A percentile compares a stretch with the other conserved stretches of the same genome.
Evolutionary conservation across 2,888 invertebrate species (phyloP).

Genomic region (Cacoxenus indagator): DNA sequence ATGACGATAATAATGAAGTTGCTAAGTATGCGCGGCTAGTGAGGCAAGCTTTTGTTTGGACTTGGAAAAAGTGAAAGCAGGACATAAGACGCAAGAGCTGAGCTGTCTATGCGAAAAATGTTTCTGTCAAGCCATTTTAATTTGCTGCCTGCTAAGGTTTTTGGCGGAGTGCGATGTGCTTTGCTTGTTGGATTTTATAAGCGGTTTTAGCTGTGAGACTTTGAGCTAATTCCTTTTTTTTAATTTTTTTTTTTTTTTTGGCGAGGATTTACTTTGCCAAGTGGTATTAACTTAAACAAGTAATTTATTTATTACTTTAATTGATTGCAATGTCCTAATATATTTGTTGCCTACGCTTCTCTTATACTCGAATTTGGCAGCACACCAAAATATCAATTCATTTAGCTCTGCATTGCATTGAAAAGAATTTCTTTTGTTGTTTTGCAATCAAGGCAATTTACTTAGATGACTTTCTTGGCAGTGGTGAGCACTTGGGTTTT

Average conservation of each 20-base stretch:
- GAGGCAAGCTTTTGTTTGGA: too few species aligned
- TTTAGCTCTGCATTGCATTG: slow-evolving; percentile 4
- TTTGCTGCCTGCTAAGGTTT: slow-evolving; percentile 3
- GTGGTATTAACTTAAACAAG: background rate
- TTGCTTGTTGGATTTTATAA: background rate
- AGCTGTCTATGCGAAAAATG: background rate
- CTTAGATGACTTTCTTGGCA: slow-evolving; percentile 38
- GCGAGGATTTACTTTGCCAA: background rate
- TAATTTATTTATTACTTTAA: slow-evolving; percentile 14
- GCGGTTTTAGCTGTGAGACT: background rate
- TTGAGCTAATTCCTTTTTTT: background rate
- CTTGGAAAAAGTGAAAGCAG: background rate
- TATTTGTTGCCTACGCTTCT: background rate
- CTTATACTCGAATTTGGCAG: background rate
- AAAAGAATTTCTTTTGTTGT: slow-evolving; percentile 4
- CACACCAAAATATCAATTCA: slow-evolving; percentile 1
- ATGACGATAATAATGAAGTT: background rate
- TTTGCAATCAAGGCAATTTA: slow-evolving; percentile 37
- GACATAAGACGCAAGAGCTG: background rate
- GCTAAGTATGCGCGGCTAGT: background rate
- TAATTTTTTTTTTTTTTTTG: background rate
- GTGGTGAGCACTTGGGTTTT: background rate
- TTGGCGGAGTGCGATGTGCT: background rate
- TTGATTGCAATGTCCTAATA: background rate
- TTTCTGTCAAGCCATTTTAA: slow-evolving; percentile 13